Evolutionary conservation across 2,888 invertebrate genomes (phyloP).

Genomic region (Eledona agricola): DNA sequence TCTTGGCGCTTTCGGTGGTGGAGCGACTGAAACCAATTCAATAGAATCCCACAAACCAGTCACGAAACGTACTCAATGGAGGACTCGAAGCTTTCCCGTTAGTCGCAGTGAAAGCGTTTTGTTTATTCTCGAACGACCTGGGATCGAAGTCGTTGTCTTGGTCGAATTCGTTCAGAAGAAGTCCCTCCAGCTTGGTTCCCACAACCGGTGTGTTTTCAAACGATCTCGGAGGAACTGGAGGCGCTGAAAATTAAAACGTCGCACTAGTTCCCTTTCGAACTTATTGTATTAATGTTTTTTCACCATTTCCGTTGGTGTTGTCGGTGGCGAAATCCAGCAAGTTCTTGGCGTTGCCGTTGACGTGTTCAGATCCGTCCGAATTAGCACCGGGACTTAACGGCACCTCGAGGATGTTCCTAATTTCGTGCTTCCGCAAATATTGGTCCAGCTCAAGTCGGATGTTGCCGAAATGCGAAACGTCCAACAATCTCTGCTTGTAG

Average conservation of each 20-base stretch:
- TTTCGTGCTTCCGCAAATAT: slow-evolving; percentile 64
- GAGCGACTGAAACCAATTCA: slow-evolving; percentile 75
- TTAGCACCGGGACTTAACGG: slow-evolving; percentile 52
- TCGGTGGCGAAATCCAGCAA: slow-evolving; percentile 57
- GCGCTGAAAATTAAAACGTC: slow-evolving; percentile 51
- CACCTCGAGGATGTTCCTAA: slow-evolving; percentile 65
- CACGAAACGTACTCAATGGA: slow-evolving; percentile 73
- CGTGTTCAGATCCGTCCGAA: slow-evolving; percentile 41
- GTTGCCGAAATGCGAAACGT: slow-evolving; percentile 66
- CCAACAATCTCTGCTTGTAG: slow-evolving; percentile 82
- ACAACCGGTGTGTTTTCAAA: slow-evolving; percentile 69
- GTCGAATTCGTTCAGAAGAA: slow-evolving; percentile 78
- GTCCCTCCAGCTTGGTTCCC: slow-evolving; percentile 80
- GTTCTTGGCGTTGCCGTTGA: slow-evolving; percentile 46
- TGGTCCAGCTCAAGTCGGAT: slow-evolving; percentile 66
- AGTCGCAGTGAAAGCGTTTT: slow-evolving; percentile 53
- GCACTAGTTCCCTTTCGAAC: neutral
- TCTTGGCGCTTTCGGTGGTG: slow-evolving; percentile 83
- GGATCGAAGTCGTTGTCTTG: slow-evolving; percentile 88
- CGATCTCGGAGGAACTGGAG: slow-evolving; percentile 64
- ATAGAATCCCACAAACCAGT: neutral
- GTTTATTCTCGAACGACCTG: slow-evolving; percentile 77
- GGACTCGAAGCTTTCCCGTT: slow-evolving; percentile 62
- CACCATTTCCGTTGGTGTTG: slow-evolving; percentile 55
- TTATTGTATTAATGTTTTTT: slow-evolving; percentile 21